phyloP scores from a whole-genome alignment of 2,113 vertebrate genomes.

The Sphaerodactylus townsendi region DNA sequence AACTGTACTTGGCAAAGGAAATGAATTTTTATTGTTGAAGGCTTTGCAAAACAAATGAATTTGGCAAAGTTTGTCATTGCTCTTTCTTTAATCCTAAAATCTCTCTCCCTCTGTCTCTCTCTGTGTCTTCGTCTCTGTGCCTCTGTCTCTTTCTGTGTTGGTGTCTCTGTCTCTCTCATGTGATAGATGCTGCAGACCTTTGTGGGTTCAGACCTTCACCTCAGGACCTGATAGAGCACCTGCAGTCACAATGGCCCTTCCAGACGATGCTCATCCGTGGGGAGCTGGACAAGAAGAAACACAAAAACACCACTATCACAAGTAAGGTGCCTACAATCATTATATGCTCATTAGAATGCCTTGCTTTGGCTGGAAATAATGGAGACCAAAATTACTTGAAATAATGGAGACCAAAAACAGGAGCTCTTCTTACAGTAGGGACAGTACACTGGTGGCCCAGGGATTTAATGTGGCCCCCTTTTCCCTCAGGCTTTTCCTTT shows the following conservation, averaged over 20 bases:
- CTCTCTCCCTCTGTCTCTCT: not conserved
- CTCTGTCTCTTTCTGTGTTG: not conserved
- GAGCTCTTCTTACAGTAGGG: not conserved
- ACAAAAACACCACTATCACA: constrained; percentile 77
- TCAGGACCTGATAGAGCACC: constrained; percentile 38
- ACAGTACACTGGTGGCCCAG: no score
- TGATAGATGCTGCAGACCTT: constrained; percentile 35
- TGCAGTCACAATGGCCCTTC: constrained; percentile 69
- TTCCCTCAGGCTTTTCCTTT: not conserved
- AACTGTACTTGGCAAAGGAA: no score
- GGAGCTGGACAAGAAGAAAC: constrained; percentile 55
- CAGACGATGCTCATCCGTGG: constrained; percentile 72
- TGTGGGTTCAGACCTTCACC: constrained; percentile 46
- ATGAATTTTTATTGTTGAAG: no score
- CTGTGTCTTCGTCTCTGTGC: not conserved
- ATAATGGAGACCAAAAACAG: not conserved
- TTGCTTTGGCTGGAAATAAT: not conserved
- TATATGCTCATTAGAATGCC: not conserved
- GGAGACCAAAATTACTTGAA: not conserved
- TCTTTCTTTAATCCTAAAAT: not conserved
- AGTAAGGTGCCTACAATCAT: constrained; percentile 60
- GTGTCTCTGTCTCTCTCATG: not conserved
- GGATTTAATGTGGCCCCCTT: not conserved
- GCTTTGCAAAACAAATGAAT: not conserved
- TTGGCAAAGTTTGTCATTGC: not conserved